Evolutionary conservation across 2,888 invertebrate species (phyloP), one percentile per base, ranked within the genome.

Genomic region (Dione juno): DNA sequence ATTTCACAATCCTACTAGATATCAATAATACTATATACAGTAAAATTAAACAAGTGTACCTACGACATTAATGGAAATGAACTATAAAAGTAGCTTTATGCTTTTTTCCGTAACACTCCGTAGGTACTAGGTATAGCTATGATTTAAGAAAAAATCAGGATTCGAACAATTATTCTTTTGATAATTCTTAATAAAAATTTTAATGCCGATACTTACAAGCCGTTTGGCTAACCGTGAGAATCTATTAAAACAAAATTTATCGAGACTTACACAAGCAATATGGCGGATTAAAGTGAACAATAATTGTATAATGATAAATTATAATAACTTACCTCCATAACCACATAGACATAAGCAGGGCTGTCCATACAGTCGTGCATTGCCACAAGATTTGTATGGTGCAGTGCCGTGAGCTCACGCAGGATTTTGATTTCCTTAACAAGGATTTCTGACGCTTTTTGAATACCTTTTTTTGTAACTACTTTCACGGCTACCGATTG

Each of bases 391-490:
- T 99, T 99, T 83, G 99, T 98, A 94, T 99, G 99, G 89, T 99
- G 98, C 67, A 99, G 94, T 86, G 97, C 97, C 37, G 99, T 99
- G 83, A 99, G 93, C 93, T 99, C 99, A 94, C 99, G 98, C 67
- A 99, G 94, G 83, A 99, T 99, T 94, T 99, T 99, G 77, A 99
- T 99, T 94, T 99, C 99, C 88, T 99, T 99, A 75, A 98, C 98
- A 58, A 99, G 95, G 76, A 99, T 95, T 91, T 98, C 99, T 88
- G 99, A 99, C 61, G 99, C 98, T 90, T 99, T 99, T 71, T 97
- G 97, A 80, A 99, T 94, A 83, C 98, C 99, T 92, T 99, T 99
- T 94, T 99, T 99, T 19, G 98, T 97, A 77, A 99, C 99, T 85
- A 98, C 97, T 93, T 99, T 99, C 76, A 99, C 98, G 78, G 99